These are phyloP conservation scores for Epistrophella euchroma DNA, from an alignment of 2,888 invertebrate species.

Conservation along the genomic window DNA sequence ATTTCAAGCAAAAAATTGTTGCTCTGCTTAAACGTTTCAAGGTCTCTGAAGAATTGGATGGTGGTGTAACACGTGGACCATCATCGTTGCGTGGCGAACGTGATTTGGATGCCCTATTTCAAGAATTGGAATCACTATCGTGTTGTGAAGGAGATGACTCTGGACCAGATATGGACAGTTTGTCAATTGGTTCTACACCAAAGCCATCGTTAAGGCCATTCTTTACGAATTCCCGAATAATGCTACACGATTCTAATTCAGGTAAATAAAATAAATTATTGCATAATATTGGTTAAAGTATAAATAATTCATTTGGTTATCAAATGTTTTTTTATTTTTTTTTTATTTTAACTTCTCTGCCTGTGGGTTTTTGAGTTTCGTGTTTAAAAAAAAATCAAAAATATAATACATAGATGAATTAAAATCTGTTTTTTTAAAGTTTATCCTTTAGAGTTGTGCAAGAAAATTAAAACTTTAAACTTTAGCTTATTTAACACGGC, in stretches of 20 bases:
- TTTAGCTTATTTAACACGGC: too few relatives aligned
- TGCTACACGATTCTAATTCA: slow-evolving; percentile 85
- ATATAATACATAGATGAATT: too few relatives aligned
- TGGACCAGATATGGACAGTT: slow-evolving; percentile 96
- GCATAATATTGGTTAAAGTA: not conserved
- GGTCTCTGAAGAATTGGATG: slow-evolving; percentile 94
- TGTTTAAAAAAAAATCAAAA: slow-evolving; percentile 12
- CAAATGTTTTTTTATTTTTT: slow-evolving; percentile 48
- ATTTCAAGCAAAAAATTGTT: slow-evolving; percentile 98
- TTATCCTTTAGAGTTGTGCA: too few relatives aligned
- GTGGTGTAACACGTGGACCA: slow-evolving; percentile 86
- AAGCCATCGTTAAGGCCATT: slow-evolving; percentile 98
- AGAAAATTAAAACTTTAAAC: too few relatives aligned
- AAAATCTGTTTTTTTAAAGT: too few relatives aligned
- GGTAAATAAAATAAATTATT: slow-evolving; percentile 67
- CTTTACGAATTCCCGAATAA: slow-evolving; percentile 95
- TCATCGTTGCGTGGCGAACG: slow-evolving; percentile 89
- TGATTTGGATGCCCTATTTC: slow-evolving; percentile 96
- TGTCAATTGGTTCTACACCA: slow-evolving; percentile 98
- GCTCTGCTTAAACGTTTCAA: slow-evolving; percentile 96
- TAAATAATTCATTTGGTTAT: slow-evolving; percentile 13
- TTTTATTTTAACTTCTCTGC: slow-evolving; percentile 49
- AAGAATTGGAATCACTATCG: slow-evolving; percentile 97
- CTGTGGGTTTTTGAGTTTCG: slow-evolving; percentile 66
- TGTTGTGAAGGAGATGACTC: slow-evolving; percentile 94